These are phyloP conservation scores for Ophiothrix spiculata DNA, from an alignment of 35 echinoderm and acorn worm genomes.

Conservation along the genomic window DNA sequence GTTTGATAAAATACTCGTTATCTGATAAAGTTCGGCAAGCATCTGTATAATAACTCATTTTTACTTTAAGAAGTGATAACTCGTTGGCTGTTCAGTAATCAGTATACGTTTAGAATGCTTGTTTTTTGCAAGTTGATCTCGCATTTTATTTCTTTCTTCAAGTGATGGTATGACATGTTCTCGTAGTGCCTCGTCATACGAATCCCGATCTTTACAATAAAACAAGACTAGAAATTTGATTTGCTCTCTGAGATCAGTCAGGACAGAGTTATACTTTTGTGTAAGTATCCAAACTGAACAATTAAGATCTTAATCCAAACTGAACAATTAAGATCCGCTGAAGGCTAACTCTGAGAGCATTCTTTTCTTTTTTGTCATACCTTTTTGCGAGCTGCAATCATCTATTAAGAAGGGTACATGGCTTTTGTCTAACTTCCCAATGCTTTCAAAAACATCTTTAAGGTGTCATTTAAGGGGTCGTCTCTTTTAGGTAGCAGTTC, in stretches of 20 bases:
- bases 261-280: not conserved
- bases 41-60: too few relatives aligned
- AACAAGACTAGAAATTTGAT: not conserved
- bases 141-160: not conserved
- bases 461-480: not conserved
- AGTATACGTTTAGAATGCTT: not conserved
- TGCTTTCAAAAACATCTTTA: not conserved
- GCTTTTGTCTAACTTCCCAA: not conserved
- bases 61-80: not conserved
- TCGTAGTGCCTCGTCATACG: not conserved
- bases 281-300: not conserved
- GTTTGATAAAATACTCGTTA: not conserved
- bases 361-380: too few relatives aligned
- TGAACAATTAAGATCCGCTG: not conserved
- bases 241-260: not conserved
- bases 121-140: not conserved
- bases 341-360: too few relatives aligned
- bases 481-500: not conserved
- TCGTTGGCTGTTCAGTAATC: not conserved
- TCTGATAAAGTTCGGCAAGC: not conserved
- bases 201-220: not conserved
- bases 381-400: not conserved
- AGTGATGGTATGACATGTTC: not conserved
- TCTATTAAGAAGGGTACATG: too few relatives aligned
- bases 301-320: not conserved